These are phyloP conservation scores for Clinocottus analis DNA, from an alignment of 2,113 vertebrate species.

Conservation along the genomic window DNA sequence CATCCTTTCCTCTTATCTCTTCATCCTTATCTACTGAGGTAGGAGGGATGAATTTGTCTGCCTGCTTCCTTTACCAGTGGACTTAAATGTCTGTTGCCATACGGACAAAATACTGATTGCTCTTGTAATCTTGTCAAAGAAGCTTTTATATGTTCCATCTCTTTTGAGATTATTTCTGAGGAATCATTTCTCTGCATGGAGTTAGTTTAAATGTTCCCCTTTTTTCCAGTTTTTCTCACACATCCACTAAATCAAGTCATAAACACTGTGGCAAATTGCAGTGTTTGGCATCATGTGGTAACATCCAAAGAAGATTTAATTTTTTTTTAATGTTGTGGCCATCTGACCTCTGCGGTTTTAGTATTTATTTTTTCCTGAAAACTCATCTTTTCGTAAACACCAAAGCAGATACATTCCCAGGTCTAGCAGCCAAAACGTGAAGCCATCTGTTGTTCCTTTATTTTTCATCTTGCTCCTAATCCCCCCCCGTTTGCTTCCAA, in stretches of 20 bases:
- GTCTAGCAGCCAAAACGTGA: slow-evolving; percentile 4
- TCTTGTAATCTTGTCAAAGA: background rate
- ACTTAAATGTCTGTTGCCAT: slow-evolving; percentile 40
- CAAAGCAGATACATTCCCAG: background rate
- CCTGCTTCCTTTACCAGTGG: slow-evolving; percentile 30
- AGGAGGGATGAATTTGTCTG: slow-evolving; percentile 37
- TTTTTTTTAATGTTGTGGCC: background rate
- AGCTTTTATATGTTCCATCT: background rate
- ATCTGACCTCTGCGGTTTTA: background rate
- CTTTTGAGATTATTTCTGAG: background rate
- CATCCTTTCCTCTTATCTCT: slow-evolving; percentile 69
- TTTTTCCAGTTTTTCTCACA: background rate
- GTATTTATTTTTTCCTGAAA: background rate
- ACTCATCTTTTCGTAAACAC: background rate
- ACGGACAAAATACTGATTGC: slow-evolving; percentile 27
- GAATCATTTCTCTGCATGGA: background rate
- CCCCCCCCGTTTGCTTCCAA: slow-evolving; percentile 26
- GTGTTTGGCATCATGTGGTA: background rate
- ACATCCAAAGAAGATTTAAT: background rate
- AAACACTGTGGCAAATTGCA: background rate
- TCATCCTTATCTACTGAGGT: slow-evolving; percentile 68
- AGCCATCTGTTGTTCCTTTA: slow-evolving; percentile 24
- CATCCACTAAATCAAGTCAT: background rate
- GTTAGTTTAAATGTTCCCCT: too few relatives aligned
- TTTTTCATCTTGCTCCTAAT: slow-evolving; percentile 6